These are phyloP conservation scores for Clavelina lepadiformis DNA, from an alignment of 23 tunicate genomes.

Conservation along the genomic window DNA sequence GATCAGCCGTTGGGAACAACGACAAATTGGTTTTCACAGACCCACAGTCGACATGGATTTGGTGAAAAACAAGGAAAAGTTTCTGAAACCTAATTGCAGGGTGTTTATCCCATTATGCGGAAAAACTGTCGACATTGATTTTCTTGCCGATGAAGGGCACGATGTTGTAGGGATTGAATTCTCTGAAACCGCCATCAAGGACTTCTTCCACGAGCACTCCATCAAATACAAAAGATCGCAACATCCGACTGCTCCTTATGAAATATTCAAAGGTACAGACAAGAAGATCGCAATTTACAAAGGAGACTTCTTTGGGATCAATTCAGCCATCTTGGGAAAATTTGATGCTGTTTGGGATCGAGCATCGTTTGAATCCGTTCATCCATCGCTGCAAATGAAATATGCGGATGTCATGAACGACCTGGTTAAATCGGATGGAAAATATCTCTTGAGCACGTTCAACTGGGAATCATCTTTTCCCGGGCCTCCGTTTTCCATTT, in stretches of 20 bases:
- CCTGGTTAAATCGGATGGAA: slow-evolving; percentile 18
- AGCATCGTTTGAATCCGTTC: slow-evolving; percentile 50
- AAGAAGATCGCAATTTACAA: slow-evolving; percentile 46
- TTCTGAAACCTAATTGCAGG: neutral
- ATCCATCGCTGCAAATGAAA: slow-evolving; percentile 6
- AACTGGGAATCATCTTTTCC: no score
- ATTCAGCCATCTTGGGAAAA: slow-evolving; percentile 24
- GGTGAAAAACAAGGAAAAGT: neutral
- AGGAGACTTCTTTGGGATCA: slow-evolving; percentile 60
- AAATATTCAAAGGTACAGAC: slow-evolving; percentile 23
- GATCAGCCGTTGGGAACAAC: neutral
- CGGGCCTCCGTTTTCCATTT: no score
- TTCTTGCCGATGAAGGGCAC: slow-evolving; percentile 58
- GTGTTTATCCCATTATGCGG: slow-evolving; percentile 79
- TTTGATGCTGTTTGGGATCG: slow-evolving; percentile 78
- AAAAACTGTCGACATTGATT: slow-evolving; percentile 63
- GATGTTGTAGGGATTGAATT: slow-evolving; percentile 83
- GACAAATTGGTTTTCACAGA: slow-evolving; percentile 2
- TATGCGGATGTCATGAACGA: slow-evolving; percentile 30
- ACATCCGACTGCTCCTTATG: neutral
- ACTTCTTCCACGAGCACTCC: slow-evolving; percentile 37
- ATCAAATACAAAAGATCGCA: slow-evolving; percentile 1
- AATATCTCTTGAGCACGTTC: slow-evolving; percentile 17
- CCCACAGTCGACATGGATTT: neutral
- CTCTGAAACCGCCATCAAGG: slow-evolving; percentile 34